phyloP scores from a whole-genome alignment of 2,888 invertebrate genomes.

The Gymnosoma rotundatum region DNA sequence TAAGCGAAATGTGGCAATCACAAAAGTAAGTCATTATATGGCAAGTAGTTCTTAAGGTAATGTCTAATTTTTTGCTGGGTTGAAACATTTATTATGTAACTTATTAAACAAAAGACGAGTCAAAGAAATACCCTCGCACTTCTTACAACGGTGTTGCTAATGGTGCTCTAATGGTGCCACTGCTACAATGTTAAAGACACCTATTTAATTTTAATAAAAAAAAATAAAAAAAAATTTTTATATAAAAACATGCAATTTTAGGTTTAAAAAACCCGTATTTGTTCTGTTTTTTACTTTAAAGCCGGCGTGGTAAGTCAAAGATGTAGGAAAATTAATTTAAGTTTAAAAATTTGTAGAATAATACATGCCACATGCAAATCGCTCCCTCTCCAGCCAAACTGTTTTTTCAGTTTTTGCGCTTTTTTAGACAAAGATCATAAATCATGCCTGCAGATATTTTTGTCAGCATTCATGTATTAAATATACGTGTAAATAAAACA shows the following conservation, averaged over 20 bases:
- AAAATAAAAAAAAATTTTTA: not conserved
- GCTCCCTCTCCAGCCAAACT: not conserved
- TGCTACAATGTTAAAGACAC: not conserved
- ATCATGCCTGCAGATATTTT: conserved; percentile 60
- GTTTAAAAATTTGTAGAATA: not conserved
- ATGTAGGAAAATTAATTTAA: conserved; percentile 17
- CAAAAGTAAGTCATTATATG: too few relatives aligned
- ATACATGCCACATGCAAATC: conserved; percentile 45
- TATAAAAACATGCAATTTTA: conserved; percentile 12
- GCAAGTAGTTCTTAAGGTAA: too few relatives aligned
- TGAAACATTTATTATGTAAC: too few relatives aligned
- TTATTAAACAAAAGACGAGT: too few relatives aligned
- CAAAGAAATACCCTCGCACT: too few relatives aligned
- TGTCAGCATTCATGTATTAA: conserved; percentile 64
- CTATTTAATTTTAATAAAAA: not conserved
- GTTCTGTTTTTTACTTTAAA: not conserved
- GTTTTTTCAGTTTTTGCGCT: conserved; percentile 37
- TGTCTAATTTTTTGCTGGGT: too few relatives aligned
- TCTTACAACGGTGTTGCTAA: too few relatives aligned
- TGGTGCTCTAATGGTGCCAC: not conserved
- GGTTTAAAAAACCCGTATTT: conserved; percentile 15
- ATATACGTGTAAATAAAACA: conserved; percentile 40
- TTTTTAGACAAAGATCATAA: conserved; percentile 44
- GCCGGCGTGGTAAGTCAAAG: not conserved
- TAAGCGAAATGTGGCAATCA: too few relatives aligned